Conservation (phyloP, 1,140 invertebrate genomes). For the Pissodes strobi region DNA sequence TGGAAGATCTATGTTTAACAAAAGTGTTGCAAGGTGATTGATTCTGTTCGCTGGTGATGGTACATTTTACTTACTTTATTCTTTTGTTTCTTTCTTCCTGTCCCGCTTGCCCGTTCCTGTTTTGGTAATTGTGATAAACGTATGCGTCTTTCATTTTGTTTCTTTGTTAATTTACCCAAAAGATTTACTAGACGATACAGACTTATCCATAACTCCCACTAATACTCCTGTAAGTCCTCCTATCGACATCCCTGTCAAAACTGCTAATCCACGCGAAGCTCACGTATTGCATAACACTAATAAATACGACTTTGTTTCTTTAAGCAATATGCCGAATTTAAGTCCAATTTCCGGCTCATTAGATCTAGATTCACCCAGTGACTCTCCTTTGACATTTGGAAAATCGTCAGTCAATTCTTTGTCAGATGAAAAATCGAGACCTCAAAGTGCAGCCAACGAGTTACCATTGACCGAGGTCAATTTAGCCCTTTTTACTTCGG, state of each 20-base stretch:
- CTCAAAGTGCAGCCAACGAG: conserved; percentile 57
- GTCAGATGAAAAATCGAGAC: conserved; percentile 9
- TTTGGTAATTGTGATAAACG: conserved; percentile 21
- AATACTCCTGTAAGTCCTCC: conserved; percentile 37
- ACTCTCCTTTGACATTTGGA: conserved; percentile 38
- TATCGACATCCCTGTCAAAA: conserved; percentile 34
- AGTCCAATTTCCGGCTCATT: conserved; percentile 52
- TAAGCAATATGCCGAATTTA: conserved; percentile 38
- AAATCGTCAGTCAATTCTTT: conserved; percentile 5
- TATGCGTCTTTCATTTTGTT: conserved; percentile 10
- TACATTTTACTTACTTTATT: conserved; percentile 41
- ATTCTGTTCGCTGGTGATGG: conserved; percentile 31
- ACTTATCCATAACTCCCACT: conserved; percentile 43
- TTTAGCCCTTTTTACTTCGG: conserved; percentile 50
- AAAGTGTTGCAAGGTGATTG: background rate
- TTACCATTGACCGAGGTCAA: conserved; percentile 56
- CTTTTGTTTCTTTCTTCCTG: conserved; percentile 44
- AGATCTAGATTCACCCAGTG: conserved; percentile 45
- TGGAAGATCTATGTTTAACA: too few relatives aligned
- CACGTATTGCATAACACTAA: background rate
- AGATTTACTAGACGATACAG: conserved; percentile 41
- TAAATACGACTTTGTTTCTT: conserved; percentile 14
- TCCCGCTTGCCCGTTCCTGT: conserved; percentile 36
- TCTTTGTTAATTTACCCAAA: conserved; percentile 26
- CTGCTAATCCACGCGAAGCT: conserved; percentile 23